These are phyloP conservation scores for Odontophorus gujanensis DNA, from an alignment of 2,113 vertebrate genomes.

Conservation along the genomic window DNA sequence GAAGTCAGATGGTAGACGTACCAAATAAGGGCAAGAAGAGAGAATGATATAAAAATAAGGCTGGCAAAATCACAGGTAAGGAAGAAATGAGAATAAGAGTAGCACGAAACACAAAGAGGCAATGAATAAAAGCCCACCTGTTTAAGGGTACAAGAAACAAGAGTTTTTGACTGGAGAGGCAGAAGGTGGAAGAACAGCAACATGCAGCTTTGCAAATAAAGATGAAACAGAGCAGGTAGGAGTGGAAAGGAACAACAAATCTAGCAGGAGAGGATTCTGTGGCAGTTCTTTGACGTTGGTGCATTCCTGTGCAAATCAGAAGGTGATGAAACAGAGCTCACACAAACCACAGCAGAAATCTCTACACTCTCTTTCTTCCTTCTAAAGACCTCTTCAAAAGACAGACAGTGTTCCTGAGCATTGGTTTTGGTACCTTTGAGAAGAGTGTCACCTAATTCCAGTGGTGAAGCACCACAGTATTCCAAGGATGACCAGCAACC, in stretches of 20 bases:
- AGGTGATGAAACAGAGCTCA: neutral
- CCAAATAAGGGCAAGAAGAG: neutral
- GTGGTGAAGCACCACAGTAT: neutral
- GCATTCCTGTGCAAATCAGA: neutral
- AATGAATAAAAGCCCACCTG: neutral
- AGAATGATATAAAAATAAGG: neutral
- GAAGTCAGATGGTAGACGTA: constrained; percentile 26
- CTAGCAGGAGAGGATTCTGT: neutral
- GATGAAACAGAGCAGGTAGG: neutral
- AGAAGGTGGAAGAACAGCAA: neutral
- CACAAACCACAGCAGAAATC: neutral
- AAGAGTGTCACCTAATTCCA: neutral
- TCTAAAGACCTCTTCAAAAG: neutral
- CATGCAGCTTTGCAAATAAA: neutral
- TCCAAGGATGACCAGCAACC: fast-evolving
- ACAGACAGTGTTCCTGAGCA: neutral
- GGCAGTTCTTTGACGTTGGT: neutral
- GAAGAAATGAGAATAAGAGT: neutral
- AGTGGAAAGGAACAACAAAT: neutral
- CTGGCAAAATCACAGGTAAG: neutral
- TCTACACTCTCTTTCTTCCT: neutral
- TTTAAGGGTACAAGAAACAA: neutral
- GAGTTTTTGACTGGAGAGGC: neutral
- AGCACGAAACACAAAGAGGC: neutral
- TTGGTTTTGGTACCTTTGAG: neutral